Base-by-base conservation (phyloP, 2,888 invertebrate species). In the Xestobium rufovillosum region DNA sequence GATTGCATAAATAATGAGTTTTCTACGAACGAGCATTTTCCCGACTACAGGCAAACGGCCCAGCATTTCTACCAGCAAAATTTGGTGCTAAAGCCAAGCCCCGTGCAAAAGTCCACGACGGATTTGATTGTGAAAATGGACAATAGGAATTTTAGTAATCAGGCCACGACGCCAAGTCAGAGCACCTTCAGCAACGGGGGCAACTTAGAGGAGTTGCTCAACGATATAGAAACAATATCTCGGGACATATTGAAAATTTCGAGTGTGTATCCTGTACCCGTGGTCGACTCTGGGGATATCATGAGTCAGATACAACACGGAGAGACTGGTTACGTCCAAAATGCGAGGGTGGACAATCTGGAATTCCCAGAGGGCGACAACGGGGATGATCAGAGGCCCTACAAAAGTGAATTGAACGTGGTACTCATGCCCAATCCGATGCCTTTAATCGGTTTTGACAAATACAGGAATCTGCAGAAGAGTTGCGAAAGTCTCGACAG, bases 151-250 rank as follows among this genome's bases (percentile, higher is more conserved):
- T 63, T 63, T 41, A 49, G 48, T 14, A 50, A 45, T 11, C 39
- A 40, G n/a, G 49, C 48, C 36, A 51, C 48, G 26, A 52, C 55
- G 2, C 49, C 55, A 1, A 60, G 57, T 26, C 53, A 49, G 13
- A 61, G 60, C 34, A 57, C 59, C 4, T 63, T 64, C 36, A 63
- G 60, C 16, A 63, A 61, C 36, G 65, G 63, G 0, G 79, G 78
- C 0, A 81, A 81, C 53, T 65, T 82, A 26, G 81, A 82, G 48
- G 77, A 81, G 42, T 62, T 82, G 27, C 62, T 82, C 0, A 76
- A 78, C 39, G 81, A 82, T 42, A 79, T 81, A 3, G 78, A 80
- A 55, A 71, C 74, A 0, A 69, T 74, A 36, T 72, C 73, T 1
- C 60, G 64, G 44, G 67, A 62, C 36, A 62, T 62, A 29, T 40